These are phyloP conservation scores for Acyrthosiphon pisum DNA, from an alignment of 1,140 invertebrate species.

Conservation along the genomic window DNA sequence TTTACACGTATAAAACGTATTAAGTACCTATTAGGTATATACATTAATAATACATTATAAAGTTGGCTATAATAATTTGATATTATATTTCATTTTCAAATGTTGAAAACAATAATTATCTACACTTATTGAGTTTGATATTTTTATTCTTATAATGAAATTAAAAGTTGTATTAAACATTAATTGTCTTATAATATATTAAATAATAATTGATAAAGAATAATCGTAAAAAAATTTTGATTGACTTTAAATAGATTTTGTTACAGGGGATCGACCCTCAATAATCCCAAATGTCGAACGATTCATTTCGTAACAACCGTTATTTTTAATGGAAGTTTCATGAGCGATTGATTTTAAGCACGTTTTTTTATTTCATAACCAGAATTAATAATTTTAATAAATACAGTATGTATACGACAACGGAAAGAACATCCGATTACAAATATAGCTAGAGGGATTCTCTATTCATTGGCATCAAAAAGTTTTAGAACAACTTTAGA, in stretches of 20 bases:
- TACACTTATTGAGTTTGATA: neutral
- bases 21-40: neutral
- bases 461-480: conserved; percentile 21
- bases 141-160: neutral
- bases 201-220: neutral
- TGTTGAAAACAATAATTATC: neutral
- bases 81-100: neutral
- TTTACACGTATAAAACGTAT: neutral
- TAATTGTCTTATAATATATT: neutral
- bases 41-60: neutral
- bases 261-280: neutral
- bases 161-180: neutral
- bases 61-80: no score
- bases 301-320: neutral
- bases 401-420: neutral
- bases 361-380: conserved; percentile 1
- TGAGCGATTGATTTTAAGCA: conserved; percentile 26
- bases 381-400: conserved; percentile 14
- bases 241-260: neutral
- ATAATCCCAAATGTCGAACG: neutral
- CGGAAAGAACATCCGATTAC: conserved; percentile 15
- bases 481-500: conserved; percentile 4
- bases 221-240: neutral
- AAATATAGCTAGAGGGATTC: neutral
- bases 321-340: neutral